These are phyloP conservation scores for Drosophila littoralis DNA, from an alignment of 1,140 invertebrate genomes.

Conservation along the genomic window DNA sequence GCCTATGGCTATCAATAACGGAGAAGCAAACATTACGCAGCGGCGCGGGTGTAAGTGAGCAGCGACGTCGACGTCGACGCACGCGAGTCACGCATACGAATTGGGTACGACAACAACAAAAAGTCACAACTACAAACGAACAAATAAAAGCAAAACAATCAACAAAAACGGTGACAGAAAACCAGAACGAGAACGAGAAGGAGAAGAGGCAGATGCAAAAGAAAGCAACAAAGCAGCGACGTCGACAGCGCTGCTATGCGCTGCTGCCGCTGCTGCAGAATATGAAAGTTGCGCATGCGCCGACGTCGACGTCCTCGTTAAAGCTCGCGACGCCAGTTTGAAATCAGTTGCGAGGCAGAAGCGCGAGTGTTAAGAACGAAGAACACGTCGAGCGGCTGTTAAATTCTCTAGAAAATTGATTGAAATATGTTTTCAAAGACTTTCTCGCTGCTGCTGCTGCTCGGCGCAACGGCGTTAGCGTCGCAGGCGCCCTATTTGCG, in stretches of 20 bases:
- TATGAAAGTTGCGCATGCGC: constrained; percentile 81
- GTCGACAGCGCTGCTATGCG: constrained; percentile 18
- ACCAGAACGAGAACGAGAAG: constrained; percentile 58
- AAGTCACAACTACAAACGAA: constrained; percentile 40
- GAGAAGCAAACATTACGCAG: constrained; percentile 9
- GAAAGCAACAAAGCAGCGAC: constrained; percentile 36
- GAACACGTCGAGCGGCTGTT: constrained; percentile 27
- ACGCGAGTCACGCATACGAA: constrained; percentile 77
- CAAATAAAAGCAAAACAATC: constrained; percentile 58
- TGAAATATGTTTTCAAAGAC: constrained; percentile 54
- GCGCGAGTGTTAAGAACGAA: constrained; percentile 73
- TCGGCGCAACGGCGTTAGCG: constrained; percentile 17
- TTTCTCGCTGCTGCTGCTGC: constrained; percentile 47
- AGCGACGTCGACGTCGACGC: constrained; percentile 18
- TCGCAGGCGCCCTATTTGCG: constrained; percentile 6
- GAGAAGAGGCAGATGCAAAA: constrained; percentile 21
- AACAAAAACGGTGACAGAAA: constrained; percentile 31
- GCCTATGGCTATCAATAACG: constrained; percentile 25
- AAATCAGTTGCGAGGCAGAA: constrained; percentile 74
- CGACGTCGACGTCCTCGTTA: constrained; percentile 43
- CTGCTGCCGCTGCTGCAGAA: constrained; percentile 37
- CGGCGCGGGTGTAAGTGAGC: constrained; percentile 13
- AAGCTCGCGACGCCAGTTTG: constrained; percentile 37
- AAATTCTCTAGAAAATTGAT: not conserved
- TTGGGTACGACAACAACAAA: constrained; percentile 72